Conservation (phyloP, 2,113 vertebrate genomes). For the Leptocoma aspasia region DNA sequence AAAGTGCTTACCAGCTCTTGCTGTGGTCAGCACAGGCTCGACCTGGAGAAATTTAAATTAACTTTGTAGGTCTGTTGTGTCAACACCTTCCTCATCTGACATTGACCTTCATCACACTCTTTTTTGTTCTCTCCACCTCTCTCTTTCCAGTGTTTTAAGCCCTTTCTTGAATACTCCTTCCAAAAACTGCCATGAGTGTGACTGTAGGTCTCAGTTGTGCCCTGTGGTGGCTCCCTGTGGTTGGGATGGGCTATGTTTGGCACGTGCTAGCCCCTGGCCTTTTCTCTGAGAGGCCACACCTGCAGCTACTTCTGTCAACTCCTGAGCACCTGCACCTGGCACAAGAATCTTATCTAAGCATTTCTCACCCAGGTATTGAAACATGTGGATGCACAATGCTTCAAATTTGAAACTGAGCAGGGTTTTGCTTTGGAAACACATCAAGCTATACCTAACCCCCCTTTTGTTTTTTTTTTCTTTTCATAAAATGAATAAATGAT, state of each 20-base stretch:
- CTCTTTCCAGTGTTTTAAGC: not conserved
- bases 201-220: not conserved
- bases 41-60: not conserved
- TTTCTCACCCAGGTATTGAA: not conserved
- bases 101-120: rapidly evolving
- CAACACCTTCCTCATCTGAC: not conserved
- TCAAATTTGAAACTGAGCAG: not conserved
- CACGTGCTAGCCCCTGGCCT: rapidly evolving
- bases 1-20: not conserved
- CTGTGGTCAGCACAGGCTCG: rapidly evolving
- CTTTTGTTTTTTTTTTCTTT: no score
- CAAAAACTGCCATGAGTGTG: not conserved
- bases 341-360: not conserved
- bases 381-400: not conserved
- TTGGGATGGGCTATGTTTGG: not conserved
- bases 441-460: not conserved
- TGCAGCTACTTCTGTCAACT: not conserved
- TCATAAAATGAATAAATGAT: not conserved
- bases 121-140: not conserved
- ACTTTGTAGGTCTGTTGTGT: not conserved
- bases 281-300: not conserved
- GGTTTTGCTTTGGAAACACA: not conserved
- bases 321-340: no score
- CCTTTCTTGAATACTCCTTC: not conserved
- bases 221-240: rapidly evolving